Conservation (phyloP, 2,113 vertebrate genomes). For the Arothron firmamentum region DNA sequence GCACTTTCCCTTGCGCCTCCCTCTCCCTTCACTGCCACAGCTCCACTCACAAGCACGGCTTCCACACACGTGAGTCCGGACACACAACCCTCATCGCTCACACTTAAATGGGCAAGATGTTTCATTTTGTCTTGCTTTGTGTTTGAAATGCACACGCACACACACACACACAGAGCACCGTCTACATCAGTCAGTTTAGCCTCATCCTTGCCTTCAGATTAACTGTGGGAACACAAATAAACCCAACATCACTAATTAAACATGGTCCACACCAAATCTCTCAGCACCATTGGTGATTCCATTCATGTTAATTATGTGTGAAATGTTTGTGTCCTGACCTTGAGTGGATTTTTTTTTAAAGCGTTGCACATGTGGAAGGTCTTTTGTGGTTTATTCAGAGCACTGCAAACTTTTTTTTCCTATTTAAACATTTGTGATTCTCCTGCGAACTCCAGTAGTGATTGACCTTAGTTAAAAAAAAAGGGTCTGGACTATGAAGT, state of each 20-base stretch:
- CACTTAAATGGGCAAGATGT: conserved; percentile 5
- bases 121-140: not conserved
- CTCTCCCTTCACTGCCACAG: conserved; percentile 63
- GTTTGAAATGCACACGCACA: not conserved
- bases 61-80: conserved; percentile 64
- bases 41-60: conserved; percentile 62
- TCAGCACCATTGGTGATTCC: conserved; percentile 46
- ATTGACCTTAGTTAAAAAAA: conserved; percentile 1
- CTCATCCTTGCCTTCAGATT: conserved; percentile 36
- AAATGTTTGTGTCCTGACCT: conserved; percentile 45
- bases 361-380: conserved; percentile 30
- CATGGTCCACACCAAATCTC: conserved; percentile 33
- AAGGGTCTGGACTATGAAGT: not conserved
- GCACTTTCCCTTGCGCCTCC: conserved; percentile 59
- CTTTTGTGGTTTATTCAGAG: conserved; percentile 6
- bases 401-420: not conserved
- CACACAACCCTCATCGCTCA: conserved; percentile 4
- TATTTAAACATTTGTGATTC: not conserved
- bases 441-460: not conserved
- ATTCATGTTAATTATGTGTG: conserved; percentile 48
- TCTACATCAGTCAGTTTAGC: conserved; percentile 13
- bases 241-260: conserved; percentile 55
- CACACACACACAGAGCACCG: conserved; percentile 3
- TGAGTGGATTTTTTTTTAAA: conserved; percentile 14
- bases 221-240: conserved; percentile 54